These are phyloP conservation scores for Darevskia nairensis DNA, from an alignment of 2,797 vertebrate genomes.

Conservation along the genomic window DNA sequence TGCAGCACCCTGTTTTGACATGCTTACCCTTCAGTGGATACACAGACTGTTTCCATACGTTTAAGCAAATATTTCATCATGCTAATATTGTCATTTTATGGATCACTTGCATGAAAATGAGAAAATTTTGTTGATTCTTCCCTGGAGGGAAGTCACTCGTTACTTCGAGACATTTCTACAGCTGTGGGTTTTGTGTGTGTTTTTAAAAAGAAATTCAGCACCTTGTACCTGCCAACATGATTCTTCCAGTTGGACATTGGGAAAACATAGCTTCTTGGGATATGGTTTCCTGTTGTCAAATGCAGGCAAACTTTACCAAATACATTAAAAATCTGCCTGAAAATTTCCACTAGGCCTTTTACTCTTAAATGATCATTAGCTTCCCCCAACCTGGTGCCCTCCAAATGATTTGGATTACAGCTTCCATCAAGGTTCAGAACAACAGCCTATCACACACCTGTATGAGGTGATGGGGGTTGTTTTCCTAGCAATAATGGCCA, in stretches of 20 bases:
- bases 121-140: not conserved
- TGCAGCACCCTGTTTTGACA: not conserved
- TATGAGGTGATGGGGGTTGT: too few species aligned
- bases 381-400: too few species aligned
- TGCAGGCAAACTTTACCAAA: not conserved
- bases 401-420: too few species aligned
- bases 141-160: not conserved
- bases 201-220: not conserved
- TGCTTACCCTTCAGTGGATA: not conserved
- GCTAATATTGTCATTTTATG: not conserved
- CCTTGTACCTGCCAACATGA: not conserved
- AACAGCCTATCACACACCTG: too few species aligned
- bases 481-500: too few species aligned
- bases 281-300: not conserved
- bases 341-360: not conserved
- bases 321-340: rapidly evolving
- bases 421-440: too few species aligned
- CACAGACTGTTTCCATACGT: not conserved
- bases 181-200: too few species aligned
- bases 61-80: not conserved
- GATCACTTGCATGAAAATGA: not conserved
- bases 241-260: not conserved
- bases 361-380: rapidly evolving
- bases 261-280: not conserved
- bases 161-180: not conserved